Base-by-base conservation (phyloP, 2,888 invertebrate species). In the Anagyrus pseudococci region DNA sequence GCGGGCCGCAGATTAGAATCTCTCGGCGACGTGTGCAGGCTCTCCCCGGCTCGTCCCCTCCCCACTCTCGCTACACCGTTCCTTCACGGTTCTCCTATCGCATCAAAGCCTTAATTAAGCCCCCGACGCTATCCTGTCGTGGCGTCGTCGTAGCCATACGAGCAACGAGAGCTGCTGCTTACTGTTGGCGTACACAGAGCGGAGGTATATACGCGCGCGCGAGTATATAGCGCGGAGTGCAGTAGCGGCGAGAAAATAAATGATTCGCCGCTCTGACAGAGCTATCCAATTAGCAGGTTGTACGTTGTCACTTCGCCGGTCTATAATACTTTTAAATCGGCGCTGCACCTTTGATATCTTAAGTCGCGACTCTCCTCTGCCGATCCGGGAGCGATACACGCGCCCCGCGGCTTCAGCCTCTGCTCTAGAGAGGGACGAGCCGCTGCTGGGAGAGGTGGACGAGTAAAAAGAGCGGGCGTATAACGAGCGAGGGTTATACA, bases 251-350 rank as follows among this genome's bases (percentile, higher is more conserved):
- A 62, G 62, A 62, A 66, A 66, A 66, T 63, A 63, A 66, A 66
- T 66, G 58, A 66, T 62, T 57, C 57, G 52, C 47, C 22, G 55
- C 40, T 53, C n/a, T 50, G 65, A 63, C 60, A 63, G 60, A 66
- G 57, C 54, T 57, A 66, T 66, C 66, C 59, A 66, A 66, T 63
- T 66, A 66, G 66, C 50, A 57, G 57, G 59, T 60, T 66, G 57
- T 63, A 66, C 57, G 44, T 66, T 66, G 57, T 60, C 54, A 66
- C 60, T 66, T 63, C 33, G 57, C 29, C 44, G 44, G 26, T 33
- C 37, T 20, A 46, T 55, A 53, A 58, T 62, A 58, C 56, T 59
- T 66, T 62, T 56, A 58, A 58, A 61, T 54, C 43, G 56, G 56
- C 19, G n/a, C 20, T 13, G n/a, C 43, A 4, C 47, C 54, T 55